Evolutionary conservation across 2,888 invertebrate genomes (phyloP), one percentile per base, ranked within the genome.

Genomic region (Andrena marginata): DNA sequence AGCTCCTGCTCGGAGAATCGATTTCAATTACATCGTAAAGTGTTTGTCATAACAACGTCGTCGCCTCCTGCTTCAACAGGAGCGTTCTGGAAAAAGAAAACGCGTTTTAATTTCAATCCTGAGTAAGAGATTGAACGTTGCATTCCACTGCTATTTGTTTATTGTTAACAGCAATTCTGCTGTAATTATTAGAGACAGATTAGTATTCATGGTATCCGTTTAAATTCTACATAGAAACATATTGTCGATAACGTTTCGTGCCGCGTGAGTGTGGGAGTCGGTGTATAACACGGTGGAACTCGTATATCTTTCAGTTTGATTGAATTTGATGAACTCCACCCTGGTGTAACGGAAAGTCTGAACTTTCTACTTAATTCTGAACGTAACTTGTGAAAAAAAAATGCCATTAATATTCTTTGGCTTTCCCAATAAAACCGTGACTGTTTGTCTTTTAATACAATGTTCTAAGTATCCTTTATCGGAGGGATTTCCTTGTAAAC

Each of bases 271-370:
- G n/a, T 13, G 54, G 54, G 54, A 54, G 33, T 23, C n/a, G 0
- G 4, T 26, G 29, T 6, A 23, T 29, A 20, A 1, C 64, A 33
- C 49, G 35, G 13, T 2, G 48, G 31, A 26, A 51, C 62, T 42
- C 62, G 49, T 71, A 54, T 60, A 71, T 71, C 69, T 64, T 71
- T 49, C 70, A 8, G n/a, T 70, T 71, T 67, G 80, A 82, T 80
- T 56, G 65, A 71, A 80, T 82, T 75, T 70, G 29, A 82, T 51
- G 67, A 80, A 62, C 70, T 64, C 68, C 42, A 8, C 29, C 35
- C 60, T 7, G 2, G 1, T 13, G 72, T 62, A 49, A 68, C 42
- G 23, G 7, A 13, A 35, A 48, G 51, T 31, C 48, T 7, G 8
- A 31, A 10, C 62, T 3, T 29, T 42, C 64, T 33, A 33, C 33